Evolutionary conservation across 2,113 vertebrate genomes (phyloP).

Genomic region (Podilymbus podiceps): DNA sequence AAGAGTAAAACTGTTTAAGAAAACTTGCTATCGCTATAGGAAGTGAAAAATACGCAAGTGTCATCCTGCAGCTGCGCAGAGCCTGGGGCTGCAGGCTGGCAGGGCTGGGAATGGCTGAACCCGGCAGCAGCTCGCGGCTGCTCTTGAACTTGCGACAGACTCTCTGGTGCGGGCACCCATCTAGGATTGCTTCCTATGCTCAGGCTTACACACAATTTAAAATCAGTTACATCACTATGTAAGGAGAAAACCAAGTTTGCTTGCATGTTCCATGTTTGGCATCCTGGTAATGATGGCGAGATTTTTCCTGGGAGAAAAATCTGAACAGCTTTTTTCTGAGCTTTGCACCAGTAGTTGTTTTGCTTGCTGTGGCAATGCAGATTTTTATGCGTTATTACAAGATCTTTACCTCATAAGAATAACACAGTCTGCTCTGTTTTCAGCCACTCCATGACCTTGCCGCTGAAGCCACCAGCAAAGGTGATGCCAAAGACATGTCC

Average conservation of each 20-base stretch:
- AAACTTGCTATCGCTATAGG: background rate
- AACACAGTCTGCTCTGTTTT: background rate
- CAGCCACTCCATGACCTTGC: constrained; percentile 84
- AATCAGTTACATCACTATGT: background rate
- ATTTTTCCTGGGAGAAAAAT: background rate
- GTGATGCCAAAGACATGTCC: constrained; percentile 68
- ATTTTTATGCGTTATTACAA: background rate
- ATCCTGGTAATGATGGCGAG: background rate
- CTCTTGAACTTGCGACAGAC: background rate
- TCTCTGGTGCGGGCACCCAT: background rate
- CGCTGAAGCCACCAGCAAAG: constrained; percentile 61
- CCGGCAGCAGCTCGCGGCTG: background rate
- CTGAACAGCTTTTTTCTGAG: background rate
- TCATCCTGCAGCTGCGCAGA: background rate
- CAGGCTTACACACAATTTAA: background rate
- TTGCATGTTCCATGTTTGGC: fast-evolving
- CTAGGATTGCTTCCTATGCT: background rate
- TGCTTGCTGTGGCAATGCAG: background rate
- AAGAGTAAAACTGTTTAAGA: background rate
- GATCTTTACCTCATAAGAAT: background rate
- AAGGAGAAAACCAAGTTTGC: background rate
- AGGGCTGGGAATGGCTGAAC: background rate
- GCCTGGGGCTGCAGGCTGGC: background rate
- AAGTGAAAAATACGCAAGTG: background rate
- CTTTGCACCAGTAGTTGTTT: background rate